Evolutionary conservation across 2,888 invertebrate species (phyloP).

Genomic region (Gymnosoma rotundatum): DNA sequence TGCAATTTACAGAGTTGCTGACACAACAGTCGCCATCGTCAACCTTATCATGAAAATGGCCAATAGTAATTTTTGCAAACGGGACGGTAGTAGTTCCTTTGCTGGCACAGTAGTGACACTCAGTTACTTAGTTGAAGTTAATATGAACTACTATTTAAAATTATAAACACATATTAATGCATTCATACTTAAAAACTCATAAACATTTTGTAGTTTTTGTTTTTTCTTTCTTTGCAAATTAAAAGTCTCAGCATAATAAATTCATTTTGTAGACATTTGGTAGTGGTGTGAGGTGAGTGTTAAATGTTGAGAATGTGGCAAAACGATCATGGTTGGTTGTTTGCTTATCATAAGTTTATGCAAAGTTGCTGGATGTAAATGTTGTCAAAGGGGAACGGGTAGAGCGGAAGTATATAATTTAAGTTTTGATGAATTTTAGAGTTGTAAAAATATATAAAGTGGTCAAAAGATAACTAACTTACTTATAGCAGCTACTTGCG

Average conservation of each 20-base stretch:
- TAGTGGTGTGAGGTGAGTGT: conserved; percentile 43
- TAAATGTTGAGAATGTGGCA: conserved; percentile 42
- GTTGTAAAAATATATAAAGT: conserved; percentile 1
- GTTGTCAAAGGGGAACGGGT: background rate
- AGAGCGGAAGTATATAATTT: background rate
- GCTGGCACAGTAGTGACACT: background rate
- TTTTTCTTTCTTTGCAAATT: conserved; percentile 65
- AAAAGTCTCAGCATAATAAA: conserved; percentile 71
- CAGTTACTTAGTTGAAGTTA: conserved; percentile 21
- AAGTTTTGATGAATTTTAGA: conserved; percentile 37
- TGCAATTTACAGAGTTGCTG: conserved; percentile 66
- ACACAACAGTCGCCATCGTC: conserved; percentile 66
- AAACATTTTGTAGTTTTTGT: conserved; percentile 74
- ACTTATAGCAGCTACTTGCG: background rate
- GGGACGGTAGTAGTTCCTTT: conserved; percentile 10
- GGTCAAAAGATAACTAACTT: conserved; percentile 30
- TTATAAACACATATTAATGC: conserved; percentile 41
- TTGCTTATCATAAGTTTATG: conserved; percentile 23
- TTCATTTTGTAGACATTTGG: conserved; percentile 66
- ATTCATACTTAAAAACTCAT: conserved; percentile 77
- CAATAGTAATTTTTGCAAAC: conserved; percentile 52
- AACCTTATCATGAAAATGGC: conserved; percentile 54
- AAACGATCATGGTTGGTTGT: conserved; percentile 40
- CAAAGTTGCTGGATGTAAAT: conserved; percentile 43
- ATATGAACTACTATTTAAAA: conserved; percentile 34